phyloP scores from a whole-genome alignment of 1,140 invertebrate species.

The Drosophila watanabei region DNA sequence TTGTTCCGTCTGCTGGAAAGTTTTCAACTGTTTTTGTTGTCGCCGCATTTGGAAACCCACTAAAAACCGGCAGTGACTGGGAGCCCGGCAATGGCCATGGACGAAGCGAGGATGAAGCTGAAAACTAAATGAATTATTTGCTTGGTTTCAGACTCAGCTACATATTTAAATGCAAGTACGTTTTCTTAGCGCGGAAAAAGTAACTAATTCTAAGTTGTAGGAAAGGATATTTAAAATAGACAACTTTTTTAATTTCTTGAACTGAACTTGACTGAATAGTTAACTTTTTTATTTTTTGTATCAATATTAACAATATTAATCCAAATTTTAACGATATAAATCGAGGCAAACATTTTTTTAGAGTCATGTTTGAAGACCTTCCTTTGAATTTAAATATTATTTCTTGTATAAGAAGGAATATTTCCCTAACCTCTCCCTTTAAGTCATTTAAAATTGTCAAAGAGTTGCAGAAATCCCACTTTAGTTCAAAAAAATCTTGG shows the following conservation, averaged over 20 bases:
- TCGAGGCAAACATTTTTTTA: not conserved
- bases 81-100: constrained; percentile 34
- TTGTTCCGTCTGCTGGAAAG: constrained; percentile 42
- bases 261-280: not conserved
- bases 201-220: not conserved
- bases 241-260: not conserved
- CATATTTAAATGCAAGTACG: constrained; percentile 13
- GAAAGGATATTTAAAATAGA: not conserved
- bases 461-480: not conserved
- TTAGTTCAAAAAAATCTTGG: constrained; percentile 2
- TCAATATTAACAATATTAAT: not conserved
- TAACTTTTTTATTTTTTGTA: not conserved
- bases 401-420: not conserved
- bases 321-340: too few species aligned
- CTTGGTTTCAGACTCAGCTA: not conserved
- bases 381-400: not conserved
- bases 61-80: constrained; percentile 57
- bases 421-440: too few species aligned
- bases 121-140: constrained; percentile 60
- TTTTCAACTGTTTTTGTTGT: constrained; percentile 53
- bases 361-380: too few species aligned
- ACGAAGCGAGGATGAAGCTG: constrained; percentile 12
- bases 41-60: constrained; percentile 72
- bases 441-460: not conserved
- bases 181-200: not conserved